A percentile compares a stretch with the other conserved stretches of the same genome.
These are phyloP conservation scores for Tenebrio molitor DNA, from an alignment of 1,140 invertebrate genomes.

Conservation along the genomic window DNA sequence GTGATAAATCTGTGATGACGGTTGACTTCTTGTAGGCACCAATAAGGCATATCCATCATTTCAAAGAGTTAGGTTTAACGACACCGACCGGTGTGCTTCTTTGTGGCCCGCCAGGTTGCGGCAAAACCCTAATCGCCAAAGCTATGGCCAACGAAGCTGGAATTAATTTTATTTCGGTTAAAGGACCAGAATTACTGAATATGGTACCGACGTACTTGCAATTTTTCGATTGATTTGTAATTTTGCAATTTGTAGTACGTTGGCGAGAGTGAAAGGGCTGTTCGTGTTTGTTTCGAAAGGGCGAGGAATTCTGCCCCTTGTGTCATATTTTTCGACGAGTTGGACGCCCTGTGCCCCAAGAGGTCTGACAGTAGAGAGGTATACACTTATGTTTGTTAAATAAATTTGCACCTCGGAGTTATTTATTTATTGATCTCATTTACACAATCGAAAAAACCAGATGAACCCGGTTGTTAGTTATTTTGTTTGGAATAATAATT, in stretches of 20 bases:
- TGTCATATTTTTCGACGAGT: conserved; percentile 99
- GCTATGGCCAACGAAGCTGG: conserved; percentile 93
- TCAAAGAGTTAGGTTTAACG: conserved; percentile 82
- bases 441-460: no score
- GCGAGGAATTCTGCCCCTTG: conserved; percentile 96
- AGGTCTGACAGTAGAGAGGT: conserved; percentile 81
- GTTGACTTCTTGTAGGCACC: conserved; percentile 80
- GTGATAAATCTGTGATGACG: not conserved
- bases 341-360: conserved; percentile 96
- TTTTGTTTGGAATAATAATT: no score
- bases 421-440: no score
- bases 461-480: no score
- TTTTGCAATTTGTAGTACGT: conserved; percentile 83
- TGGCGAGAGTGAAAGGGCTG: conserved; percentile 97
- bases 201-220: conserved; percentile 85
- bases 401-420: no score
- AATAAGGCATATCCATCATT: conserved; percentile 87
- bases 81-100: conserved; percentile 85
- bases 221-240: conserved; percentile 1
- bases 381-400: conserved; percentile 47
- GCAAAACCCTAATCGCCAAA: conserved; percentile 92
- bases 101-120: conserved; percentile 94
- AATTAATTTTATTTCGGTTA: conserved; percentile 91
- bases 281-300: conserved; percentile 93
- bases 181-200: conserved; percentile 93